Conservation (phyloP, 2,113 vertebrate genomes). For the Bombycilla garrulus region DNA sequence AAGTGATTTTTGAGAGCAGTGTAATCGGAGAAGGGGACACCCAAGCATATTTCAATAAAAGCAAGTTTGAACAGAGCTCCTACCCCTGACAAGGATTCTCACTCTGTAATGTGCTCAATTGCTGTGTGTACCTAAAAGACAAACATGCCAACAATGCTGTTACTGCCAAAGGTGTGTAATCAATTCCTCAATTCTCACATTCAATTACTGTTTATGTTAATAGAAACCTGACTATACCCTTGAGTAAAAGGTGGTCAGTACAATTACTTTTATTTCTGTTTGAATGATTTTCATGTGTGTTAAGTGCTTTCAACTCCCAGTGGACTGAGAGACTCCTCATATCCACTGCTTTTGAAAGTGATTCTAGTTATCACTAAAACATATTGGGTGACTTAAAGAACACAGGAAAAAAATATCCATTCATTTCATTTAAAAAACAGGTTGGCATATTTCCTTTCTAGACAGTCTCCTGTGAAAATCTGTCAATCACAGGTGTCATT, state of each 20-base stretch:
- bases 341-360: neutral
- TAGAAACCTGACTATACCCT: neutral
- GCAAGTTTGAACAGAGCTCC: neutral
- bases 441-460: neutral
- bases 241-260: constrained; percentile 25
- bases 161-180: neutral
- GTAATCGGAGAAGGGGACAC: neutral
- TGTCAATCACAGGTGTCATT: rapidly evolving
- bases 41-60: neutral
- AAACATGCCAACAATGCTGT: neutral
- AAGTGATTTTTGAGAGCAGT: neutral
- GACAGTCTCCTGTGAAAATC: neutral
- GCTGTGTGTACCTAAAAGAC: neutral
- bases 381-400: neutral
- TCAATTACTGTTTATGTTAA: constrained; percentile 9
- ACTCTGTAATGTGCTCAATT: rapidly evolving
- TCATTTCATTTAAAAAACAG: neutral
- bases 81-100: neutral
- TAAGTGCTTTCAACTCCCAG: neutral
- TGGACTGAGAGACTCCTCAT: neutral
- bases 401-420: neutral
- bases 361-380: neutral
- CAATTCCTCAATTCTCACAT: neutral
- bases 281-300: constrained; percentile 2
- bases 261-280: constrained; percentile 26